A percentile compares a stretch with the other conserved stretches of the same genome.
These are phyloP conservation scores for Percopsis transmontana DNA, from an alignment of 2,113 vertebrate genomes.

Conservation along the genomic window DNA sequence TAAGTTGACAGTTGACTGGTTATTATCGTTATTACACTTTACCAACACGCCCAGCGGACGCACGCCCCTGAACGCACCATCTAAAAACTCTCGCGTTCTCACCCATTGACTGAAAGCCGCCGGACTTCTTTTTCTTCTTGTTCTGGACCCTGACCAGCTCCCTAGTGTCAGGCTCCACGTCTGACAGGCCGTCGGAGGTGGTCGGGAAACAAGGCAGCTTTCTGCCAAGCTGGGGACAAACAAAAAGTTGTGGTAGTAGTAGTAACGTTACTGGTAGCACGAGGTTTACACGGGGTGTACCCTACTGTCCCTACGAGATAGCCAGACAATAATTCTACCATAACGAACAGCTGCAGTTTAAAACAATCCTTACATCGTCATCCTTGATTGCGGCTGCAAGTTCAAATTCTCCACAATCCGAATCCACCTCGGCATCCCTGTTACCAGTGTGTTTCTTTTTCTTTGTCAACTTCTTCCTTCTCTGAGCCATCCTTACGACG, in stretches of 20 bases:
- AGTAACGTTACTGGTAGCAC: neutral
- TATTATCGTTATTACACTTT: too few relatives aligned
- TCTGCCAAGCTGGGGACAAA: conserved; percentile 51
- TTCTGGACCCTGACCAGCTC: conserved; percentile 91
- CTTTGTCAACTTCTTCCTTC: conserved; percentile 76
- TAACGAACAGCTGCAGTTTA: neutral
- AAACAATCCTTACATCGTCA: conserved; percentile 53
- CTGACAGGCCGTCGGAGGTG: conserved; percentile 75
- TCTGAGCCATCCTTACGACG: conserved; percentile 71
- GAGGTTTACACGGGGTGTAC: neutral
- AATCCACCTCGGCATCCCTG: conserved; percentile 68
- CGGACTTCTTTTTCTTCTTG: conserved; percentile 98
- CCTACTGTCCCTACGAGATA: neutral
- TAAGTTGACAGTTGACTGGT: too few relatives aligned
- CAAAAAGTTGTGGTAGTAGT: neutral
- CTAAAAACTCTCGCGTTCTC: conserved; percentile 7
- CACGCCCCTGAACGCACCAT: neutral
- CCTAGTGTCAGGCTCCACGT: conserved; percentile 86
- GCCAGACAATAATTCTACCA: neutral
- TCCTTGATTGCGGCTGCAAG: conserved; percentile 68
- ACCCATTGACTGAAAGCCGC: conserved; percentile 99
- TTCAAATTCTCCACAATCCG: conserved; percentile 74
- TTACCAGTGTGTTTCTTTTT: conserved; percentile 60
- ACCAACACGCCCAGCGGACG: too few relatives aligned
- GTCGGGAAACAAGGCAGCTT: conserved; percentile 80